Evolutionary conservation across 92 coral and sea anemone genomes (phyloP).

Genomic region (Paramuricea clavata): DNA sequence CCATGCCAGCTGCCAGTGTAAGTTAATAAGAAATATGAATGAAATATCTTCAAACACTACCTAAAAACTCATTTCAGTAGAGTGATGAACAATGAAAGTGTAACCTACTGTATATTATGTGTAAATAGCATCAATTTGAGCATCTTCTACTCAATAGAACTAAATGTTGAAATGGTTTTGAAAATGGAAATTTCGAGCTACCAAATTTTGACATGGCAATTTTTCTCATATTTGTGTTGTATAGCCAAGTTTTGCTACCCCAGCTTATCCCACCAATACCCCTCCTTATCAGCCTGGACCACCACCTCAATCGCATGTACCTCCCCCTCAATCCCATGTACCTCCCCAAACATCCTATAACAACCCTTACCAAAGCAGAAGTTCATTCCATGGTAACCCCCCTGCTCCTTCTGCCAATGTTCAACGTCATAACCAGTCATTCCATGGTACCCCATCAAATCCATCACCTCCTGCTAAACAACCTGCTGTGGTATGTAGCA

Average conservation of each 20-base stretch:
- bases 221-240: background rate
- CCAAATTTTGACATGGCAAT: too few relatives aligned
- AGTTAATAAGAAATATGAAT: background rate
- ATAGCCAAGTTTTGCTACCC: background rate
- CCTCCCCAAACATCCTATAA: background rate
- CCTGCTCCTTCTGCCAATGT: background rate
- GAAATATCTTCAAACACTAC: background rate
- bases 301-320: background rate
- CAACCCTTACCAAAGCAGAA: background rate
- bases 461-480: background rate
- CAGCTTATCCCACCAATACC: background rate
- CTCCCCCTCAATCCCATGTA: background rate
- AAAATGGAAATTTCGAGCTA: too few relatives aligned
- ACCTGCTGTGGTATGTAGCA: background rate
- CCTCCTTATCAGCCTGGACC: background rate
- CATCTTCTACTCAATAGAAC: too few relatives aligned
- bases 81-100: background rate
- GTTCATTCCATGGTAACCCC: background rate
- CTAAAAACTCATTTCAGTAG: background rate
- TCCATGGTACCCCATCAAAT: background rate
- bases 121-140: too few relatives aligned
- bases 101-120: too few relatives aligned
- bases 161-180: too few relatives aligned
- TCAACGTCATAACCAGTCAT: constrained; percentile 7
- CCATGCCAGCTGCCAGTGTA: constrained; percentile 20